These are phyloP conservation scores for Rhinichthys klamathensis DNA, from an alignment of 2,113 vertebrate species.

Conservation along the genomic window DNA sequence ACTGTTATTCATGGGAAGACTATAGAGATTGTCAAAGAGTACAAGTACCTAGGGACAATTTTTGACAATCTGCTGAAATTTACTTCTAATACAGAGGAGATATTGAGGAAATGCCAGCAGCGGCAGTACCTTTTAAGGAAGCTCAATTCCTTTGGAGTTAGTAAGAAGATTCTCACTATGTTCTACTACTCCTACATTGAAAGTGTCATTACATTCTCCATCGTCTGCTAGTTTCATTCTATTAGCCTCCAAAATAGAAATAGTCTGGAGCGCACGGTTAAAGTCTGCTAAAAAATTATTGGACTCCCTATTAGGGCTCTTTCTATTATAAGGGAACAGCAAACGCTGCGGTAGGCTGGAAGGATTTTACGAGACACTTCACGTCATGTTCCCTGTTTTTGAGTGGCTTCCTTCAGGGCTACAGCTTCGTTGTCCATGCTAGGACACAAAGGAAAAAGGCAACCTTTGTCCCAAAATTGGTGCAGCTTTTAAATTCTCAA, in stretches of 20 bases:
- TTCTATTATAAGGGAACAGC: neutral
- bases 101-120: too few relatives aligned
- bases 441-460: neutral
- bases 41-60: neutral
- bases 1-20: neutral
- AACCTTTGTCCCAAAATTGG: too few relatives aligned
- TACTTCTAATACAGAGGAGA: neutral
- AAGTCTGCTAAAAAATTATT: neutral
- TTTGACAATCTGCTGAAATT: neutral
- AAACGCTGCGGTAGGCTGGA: neutral
- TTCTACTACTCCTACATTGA: neutral
- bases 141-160: neutral
- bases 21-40: neutral
- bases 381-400: neutral
- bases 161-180: neutral
- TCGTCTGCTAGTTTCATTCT: too few relatives aligned
- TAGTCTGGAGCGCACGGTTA: neutral
- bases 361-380: neutral
- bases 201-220: too few relatives aligned
- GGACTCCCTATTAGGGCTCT: neutral
- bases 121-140: neutral
- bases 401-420: neutral
- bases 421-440: neutral
- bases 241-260: neutral
- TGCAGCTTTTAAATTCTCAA: too few relatives aligned